Base-by-base conservation (phyloP, 2,113 vertebrate genomes). In the Podiceps cristatus region DNA sequence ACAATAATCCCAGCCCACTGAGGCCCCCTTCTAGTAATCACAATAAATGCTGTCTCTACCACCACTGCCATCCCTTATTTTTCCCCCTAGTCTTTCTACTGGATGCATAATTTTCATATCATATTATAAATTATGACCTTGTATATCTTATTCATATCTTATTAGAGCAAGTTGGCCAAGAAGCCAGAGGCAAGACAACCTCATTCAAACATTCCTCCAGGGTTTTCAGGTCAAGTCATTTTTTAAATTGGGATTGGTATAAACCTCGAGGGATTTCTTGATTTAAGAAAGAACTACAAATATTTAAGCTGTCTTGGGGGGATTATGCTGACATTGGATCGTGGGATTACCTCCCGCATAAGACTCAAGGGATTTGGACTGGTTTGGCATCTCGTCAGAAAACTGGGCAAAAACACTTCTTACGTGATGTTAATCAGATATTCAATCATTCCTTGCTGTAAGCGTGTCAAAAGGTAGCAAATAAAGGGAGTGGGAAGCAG, bases 1-100 rank as follows among this genome's bases (percentile, higher is more conserved):
- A 98, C 96, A 98, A 98, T 98, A 99, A 98, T 98, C 98, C 96
- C 78, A 97, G 96, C 82, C 98, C 96, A 98, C 94, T 93, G 97
- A 98, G 98, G 97, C 79, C 94, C 71, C 85, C 95, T 93, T 97
- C 88, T 96, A 97, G 97, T 98, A 98, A 98, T 98, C 97, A 98
- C 82, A 96, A 98, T 97, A 98, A 98, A 98, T 62, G 62, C 94
- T 97, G 88, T 83, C 68, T 98, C 83, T 90, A 37, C 47, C 66
- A 90, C n/a, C 50, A 91, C 24, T 87, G 56, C 82, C 52, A 92
- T 92, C 53, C 74, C 53, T 96, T 94, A 86, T 85, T 92, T 90
- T 94, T 42, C 75, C 87, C 63, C 85, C 81, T 82, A 95, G 94
- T 90, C 63, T 91, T 98, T 95, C 72, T 37, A 75, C 76, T 93